Base-by-base conservation (phyloP, 2,113 vertebrate species). In the Procapra przewalskii region DNA sequence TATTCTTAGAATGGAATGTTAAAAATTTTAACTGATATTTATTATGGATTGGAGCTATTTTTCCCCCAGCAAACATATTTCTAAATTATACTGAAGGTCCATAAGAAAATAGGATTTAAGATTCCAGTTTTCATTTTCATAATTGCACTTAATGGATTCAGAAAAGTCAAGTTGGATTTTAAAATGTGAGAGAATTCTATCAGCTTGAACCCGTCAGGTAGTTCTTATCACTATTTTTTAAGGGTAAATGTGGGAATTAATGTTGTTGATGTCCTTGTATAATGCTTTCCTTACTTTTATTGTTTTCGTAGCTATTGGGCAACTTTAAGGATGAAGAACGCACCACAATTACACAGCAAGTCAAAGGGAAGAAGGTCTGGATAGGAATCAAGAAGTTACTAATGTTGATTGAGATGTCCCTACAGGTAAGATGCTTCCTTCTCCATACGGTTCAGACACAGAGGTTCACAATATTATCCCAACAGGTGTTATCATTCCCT, bases 341-440 rank as follows among this genome's bases (percentile, higher is more conserved):
- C 10, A 98, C 98, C 93, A 98, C 97, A 13, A 99, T 99, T 9
- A 99, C 99, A 0, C 99, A 99, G 98, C 99, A 99, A 1, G 99
- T 99, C 90, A 99, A 99, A 98, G 99, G 98, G 95, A 98, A 98
- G 27, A 23, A 82, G 0, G 98, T 99, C 97, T 99, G 99, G 99
- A 99, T 99, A 4, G 99, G 99, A 31, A 99, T 99, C 94, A 99
- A 99, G 96, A 99, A 99, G 99, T 98, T 99, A 96, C 99, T 99
- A 88, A 99, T 99, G 99, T 98, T 99, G 98, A 99, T 99, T 43
- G 99, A 99, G 98, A 99, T 99, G 99, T 99, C 99, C 3, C 96
- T 99, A 52, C 99, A 99, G 99, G 99, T 99, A 95, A 99, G 99
- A 89, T 16, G 10, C 29, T 21, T 45, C 82, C n/a, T 97, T 31